These are phyloP conservation scores for Tragopan temminckii DNA, from an alignment of 2,797 vertebrate species.

Conservation along the genomic window DNA sequence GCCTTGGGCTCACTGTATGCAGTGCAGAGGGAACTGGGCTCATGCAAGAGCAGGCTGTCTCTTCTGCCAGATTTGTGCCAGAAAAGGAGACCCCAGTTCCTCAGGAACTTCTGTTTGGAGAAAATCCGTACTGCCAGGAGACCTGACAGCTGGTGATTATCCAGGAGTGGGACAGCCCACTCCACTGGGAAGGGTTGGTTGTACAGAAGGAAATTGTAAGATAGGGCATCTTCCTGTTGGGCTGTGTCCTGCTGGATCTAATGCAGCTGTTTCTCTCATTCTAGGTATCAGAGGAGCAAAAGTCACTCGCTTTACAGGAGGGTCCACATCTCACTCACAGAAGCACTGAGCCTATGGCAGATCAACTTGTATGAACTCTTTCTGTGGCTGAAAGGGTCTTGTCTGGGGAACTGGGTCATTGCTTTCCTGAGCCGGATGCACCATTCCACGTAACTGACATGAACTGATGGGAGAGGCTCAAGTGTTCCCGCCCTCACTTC, in stretches of 20 bases:
- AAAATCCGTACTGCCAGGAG: background rate
- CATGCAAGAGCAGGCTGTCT: background rate
- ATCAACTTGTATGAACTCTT: conserved; percentile 88
- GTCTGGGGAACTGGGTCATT: conserved; percentile 81
- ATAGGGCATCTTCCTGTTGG: background rate
- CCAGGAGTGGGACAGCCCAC: background rate
- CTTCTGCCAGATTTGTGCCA: background rate
- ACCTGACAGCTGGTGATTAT: background rate
- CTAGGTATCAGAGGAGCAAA: conserved; percentile 89
- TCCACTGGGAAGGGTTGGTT: background rate
- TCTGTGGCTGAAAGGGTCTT: conserved; percentile 84
- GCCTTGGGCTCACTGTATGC: background rate
- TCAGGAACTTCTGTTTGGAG: background rate
- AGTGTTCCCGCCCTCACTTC: background rate
- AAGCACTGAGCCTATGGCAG: conserved; percentile 86
- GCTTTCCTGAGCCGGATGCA: conserved; percentile 79
- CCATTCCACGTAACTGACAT: conserved; percentile 26
- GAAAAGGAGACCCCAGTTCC: background rate
- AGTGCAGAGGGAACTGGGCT: background rate
- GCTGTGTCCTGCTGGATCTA: background rate
- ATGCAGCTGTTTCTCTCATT: conserved; percentile 51
- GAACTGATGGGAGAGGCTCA: conserved; percentile 20
- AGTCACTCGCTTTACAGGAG: conserved; percentile 81
- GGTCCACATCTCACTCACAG: conserved; percentile 85
- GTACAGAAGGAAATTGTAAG: background rate